Evolutionary conservation across 1,140 invertebrate genomes (phyloP), one percentile per base, ranked within the genome.

Genomic region (Papilio xuthus): DNA sequence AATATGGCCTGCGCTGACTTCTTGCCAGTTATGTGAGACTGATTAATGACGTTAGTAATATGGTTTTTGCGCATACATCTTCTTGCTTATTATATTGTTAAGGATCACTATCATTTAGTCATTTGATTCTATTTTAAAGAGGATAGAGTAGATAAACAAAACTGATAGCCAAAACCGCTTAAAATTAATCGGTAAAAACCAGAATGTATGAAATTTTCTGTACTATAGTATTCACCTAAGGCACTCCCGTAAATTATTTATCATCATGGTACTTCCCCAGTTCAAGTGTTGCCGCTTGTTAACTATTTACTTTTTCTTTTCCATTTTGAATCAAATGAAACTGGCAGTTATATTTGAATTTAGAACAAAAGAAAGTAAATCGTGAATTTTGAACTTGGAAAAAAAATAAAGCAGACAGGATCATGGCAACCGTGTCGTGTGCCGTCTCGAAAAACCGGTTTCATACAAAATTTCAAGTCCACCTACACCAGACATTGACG

Each of bases 401-500:
- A 47, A 44, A 53, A 53, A 9, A 1, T 9, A 53, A 53, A 53
- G 18, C 50, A n/a, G 50, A 28, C 41, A 73, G 71, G 71, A 73
- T 50, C 71, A 28, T 42, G 37, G n/a, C 28, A 37, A 47, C 71
- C 4, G 50, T 53, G 18, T 53, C 50, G 41, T 47, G 37, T 42
- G 20, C 20, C 71, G 71, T 13, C 37, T 42, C 20, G 42, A 15
- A 10, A 47, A 73, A 73, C 71, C 71, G 71, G 71, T 73, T 73
- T 20, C n/a, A 41, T 9, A 70, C 71, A 44, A 44, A 41, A 73
- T 73, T 73, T 73, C 71, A 23, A 73, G 37, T 26, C 42, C 71
- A 73, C 71, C 41, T 47, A 47, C 71, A 47, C 20, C 71, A 44
- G 71, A 73, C 42, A 73, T 42, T 73, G 41, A 73, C 41, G 71